These are phyloP conservation scores for Acyrthosiphon pisum DNA, from an alignment of 1,140 invertebrate genomes.

Conservation along the genomic window DNA sequence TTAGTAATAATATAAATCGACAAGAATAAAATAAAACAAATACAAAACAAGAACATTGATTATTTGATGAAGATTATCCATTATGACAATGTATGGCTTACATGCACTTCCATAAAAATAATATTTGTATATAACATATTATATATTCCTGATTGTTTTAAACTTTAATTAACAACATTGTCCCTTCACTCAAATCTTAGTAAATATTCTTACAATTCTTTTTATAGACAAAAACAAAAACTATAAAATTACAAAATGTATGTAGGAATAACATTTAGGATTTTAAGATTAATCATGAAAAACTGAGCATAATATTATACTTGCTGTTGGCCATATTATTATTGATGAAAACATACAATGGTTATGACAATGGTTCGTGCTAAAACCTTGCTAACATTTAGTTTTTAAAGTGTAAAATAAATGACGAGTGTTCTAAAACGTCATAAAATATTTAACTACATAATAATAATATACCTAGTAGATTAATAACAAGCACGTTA, in stretches of 20 bases:
- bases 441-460: background rate
- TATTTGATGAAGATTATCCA: background rate
- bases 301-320: background rate
- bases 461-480: background rate
- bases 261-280: background rate
- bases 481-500: background rate
- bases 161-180: background rate
- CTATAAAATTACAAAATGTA: background rate
- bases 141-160: background rate
- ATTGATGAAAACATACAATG: background rate
- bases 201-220: background rate
- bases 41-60: background rate
- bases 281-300: background rate
- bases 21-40: background rate
- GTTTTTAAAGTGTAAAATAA: background rate
- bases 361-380: background rate
- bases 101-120: background rate
- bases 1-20: background rate
- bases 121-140: background rate
- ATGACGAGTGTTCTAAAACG: background rate
- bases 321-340: background rate
- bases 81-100: background rate
- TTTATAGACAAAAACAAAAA: background rate
- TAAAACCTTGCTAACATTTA: background rate
- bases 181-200: background rate